Evolutionary conservation across 2,888 invertebrate genomes (phyloP), one percentile per base, ranked within the genome.

Genomic region (Drosophila tanythrix): DNA sequence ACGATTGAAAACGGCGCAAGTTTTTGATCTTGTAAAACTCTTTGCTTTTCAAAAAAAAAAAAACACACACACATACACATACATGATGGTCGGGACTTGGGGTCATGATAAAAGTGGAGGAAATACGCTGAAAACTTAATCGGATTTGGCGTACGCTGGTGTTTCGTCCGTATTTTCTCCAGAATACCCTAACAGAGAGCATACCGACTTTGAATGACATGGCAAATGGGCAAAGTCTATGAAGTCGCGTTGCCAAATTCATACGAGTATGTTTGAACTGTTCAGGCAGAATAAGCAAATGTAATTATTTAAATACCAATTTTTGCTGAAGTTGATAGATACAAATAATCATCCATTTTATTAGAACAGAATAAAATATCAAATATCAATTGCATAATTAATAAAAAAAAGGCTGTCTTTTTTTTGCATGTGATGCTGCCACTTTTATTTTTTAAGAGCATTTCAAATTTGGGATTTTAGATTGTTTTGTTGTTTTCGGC

Each of bases 51-150:
- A 4, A 8, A 4, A 35, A 15, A 36, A 52, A 33, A 25, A 31
- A 43, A 46, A 33, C 27, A 36, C 46, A 63, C 46, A 50, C 55
- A 57, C 36, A 61, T 43, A 59, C 35, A 65, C n/a, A 43, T 46
- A 59, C 46, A 74, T 70, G 63, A 73, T 69, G 59, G 58, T 59
- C 31, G 36, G 25, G 33, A 10, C 31, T 57, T 55, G 65, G 63
- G 56, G 63, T 53, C 40, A 50, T 46, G 62, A 60, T 33, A 53
- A 51, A 40, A 27, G n/a, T 21, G 13, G 25, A 53, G 7, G n/a
- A 74, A 71, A 72, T 55, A 55, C 67, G 79, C 73, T 76, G 89
- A 90, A 87, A 90, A 89, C 84, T 90, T 90, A 90, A 87, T 87
- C 87, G 89, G 89, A 87, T 87, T 87, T 86, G 85, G 78, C 82